Base-by-base conservation (phyloP, 2,113 vertebrate species). In the Salvelinus namaycush region DNA sequence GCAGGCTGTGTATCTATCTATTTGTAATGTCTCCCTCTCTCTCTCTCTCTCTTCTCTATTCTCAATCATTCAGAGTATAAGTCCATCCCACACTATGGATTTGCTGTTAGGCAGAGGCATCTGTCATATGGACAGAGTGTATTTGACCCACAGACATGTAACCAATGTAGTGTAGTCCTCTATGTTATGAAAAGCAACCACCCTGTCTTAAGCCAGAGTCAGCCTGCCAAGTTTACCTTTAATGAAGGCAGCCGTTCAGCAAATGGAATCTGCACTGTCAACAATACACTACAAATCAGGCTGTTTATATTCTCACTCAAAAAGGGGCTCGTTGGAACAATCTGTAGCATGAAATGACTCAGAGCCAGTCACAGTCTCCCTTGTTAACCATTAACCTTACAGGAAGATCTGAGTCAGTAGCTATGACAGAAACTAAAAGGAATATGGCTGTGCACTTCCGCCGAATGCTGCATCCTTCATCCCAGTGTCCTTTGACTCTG, bases 161-260 rank as follows among this genome's bases (percentile, higher is more conserved):
- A 66, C 27, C 29, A 31, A 1, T 29, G 14, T 18, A 29, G 29
- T 26, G 65, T 67, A 29, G 26, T 67, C 65, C 26, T 14, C 65
- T 29, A 16, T 54, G 51, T 18, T 54, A 18, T 54, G 51, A 54
- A 54, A 54, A 54, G 5, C 16, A 54, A 54, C 51, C 51, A 54
- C 16, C 51, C 88, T 93, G 84, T 95, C 88, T 93, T 89, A 69
- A 34, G 51, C 16, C 29, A 76, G 67, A 22, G 9, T 60, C 44
- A 34, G 60, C 70, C 60, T 70, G 78, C 88, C 89, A 91, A 86
- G 89, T 74, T 75, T 64, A 81, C 83, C 87, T 86, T 83, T 85
- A 86, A 85, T 81, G 84, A 83, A 85, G 74, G 75, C 64, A 77
- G 76, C 48, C 68, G 80, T 31, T 57, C 72, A 18, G 51, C 3